phyloP scores from a whole-genome alignment of 2,888 invertebrate genomes.

The Watsonalla binaria region DNA sequence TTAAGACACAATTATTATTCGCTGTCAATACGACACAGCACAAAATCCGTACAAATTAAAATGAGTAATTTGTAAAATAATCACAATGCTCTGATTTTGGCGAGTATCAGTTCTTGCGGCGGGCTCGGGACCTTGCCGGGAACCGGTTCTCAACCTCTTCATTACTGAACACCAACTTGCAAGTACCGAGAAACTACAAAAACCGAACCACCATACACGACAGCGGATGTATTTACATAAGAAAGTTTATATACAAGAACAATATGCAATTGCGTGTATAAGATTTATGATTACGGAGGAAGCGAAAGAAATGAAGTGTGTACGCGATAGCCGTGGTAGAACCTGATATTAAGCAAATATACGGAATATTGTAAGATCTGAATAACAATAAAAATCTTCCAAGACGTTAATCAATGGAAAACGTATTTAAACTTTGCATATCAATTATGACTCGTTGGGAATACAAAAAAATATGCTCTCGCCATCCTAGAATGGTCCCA shows the following conservation, averaged over 20 bases:
- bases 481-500: too few relatives aligned
- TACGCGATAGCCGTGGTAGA: too few relatives aligned
- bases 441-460: too few relatives aligned
- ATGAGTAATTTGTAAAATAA: conserved; percentile 7
- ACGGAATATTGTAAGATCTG: too few relatives aligned
- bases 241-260: not conserved
- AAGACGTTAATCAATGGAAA: too few relatives aligned
- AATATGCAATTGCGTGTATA: too few relatives aligned
- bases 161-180: conserved; percentile 34
- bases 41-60: conserved; percentile 5
- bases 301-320: too few relatives aligned
- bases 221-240: not conserved
- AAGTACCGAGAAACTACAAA: conserved; percentile 23
- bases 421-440: too few relatives aligned
- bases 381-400: too few relatives aligned
- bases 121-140: conserved; percentile 24
- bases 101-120: conserved; percentile 21
- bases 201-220: not conserved
- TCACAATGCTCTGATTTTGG: conserved; percentile 14
- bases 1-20: not conserved
- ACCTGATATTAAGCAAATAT: too few relatives aligned
- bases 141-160: conserved; percentile 58
- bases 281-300: too few relatives aligned
- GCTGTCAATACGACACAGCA: not conserved
- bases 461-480: too few relatives aligned